Percentiles rank a stretch among this genome's conserved stretches.
phyloP scores from a whole-genome alignment of 1,140 invertebrate genomes.

The Drosophila pectinifera region DNA sequence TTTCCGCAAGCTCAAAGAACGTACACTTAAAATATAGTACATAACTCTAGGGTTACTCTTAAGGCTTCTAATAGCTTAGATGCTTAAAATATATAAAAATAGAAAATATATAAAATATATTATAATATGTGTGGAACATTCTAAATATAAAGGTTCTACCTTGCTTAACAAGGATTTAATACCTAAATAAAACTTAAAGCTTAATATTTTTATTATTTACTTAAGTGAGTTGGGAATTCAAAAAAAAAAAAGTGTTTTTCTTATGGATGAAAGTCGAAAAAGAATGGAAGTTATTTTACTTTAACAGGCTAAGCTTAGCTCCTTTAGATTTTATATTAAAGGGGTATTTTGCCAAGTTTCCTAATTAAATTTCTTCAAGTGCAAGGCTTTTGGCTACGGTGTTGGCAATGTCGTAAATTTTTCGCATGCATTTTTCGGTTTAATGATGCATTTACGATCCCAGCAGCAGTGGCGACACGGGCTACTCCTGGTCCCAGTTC shows the following conservation, averaged over 20 bases:
- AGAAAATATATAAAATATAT: no score
- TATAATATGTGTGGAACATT: no score
- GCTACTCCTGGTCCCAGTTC: slow-evolving; percentile 26
- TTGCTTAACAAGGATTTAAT: no score
- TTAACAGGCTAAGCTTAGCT: neutral
- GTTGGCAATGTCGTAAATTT: slow-evolving; percentile 82
- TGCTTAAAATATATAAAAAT: no score
- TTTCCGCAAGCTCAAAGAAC: slow-evolving; percentile 16
- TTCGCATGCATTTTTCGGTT: slow-evolving; percentile 84
- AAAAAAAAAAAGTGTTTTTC: rapidly evolving
- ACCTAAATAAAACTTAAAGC: no score
- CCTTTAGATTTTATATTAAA: neutral
- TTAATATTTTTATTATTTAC: no score
- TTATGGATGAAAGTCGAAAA: neutral
- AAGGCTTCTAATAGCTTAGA: neutral
- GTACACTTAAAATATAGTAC: neutral
- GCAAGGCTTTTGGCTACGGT: slow-evolving; percentile 60
- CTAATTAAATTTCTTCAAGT: slow-evolving; percentile 18
- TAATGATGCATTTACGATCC: slow-evolving; percentile 85
- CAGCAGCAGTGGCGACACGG: slow-evolving; percentile 67
- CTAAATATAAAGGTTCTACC: no score
- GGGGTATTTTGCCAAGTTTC: neutral
- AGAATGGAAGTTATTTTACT: no score
- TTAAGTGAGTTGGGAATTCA: neutral
- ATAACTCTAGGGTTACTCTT: neutral